Evolutionary conservation across 2,797 vertebrate species (phyloP).

Genomic region (Xyrichtys novacula): DNA sequence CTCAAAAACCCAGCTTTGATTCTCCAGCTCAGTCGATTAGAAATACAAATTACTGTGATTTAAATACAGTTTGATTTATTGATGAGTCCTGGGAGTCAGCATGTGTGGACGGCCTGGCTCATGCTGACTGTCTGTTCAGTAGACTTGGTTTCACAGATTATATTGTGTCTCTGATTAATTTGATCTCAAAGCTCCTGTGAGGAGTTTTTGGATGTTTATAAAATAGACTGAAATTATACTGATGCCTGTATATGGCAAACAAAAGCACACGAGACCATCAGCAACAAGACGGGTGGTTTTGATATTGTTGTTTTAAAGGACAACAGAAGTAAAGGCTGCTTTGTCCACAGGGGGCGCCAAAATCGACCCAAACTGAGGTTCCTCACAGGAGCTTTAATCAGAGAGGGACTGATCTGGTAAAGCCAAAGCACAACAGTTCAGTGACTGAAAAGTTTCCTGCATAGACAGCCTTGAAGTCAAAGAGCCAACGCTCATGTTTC

Average conservation of each 20-base stretch:
- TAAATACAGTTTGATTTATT: not conserved
- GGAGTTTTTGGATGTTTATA: too few relatives aligned
- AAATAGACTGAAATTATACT: too few relatives aligned
- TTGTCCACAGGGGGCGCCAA: too few relatives aligned
- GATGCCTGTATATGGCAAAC: too few relatives aligned
- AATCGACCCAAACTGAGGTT: too few relatives aligned
- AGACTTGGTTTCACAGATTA: not conserved
- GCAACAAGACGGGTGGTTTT: too few relatives aligned
- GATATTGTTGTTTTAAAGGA: too few relatives aligned
- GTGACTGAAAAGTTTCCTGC: constrained; percentile 3
- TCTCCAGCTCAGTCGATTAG: constrained; percentile 1
- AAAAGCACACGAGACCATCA: too few relatives aligned
- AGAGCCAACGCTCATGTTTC: constrained; percentile 22
- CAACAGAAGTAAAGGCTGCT: too few relatives aligned
- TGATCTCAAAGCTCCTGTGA: too few relatives aligned
- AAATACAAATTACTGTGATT: constrained; percentile 4
- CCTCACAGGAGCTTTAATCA: constrained; percentile 22
- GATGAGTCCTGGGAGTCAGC: not conserved
- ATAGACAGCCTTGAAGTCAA: constrained; percentile 26
- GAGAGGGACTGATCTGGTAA: constrained; percentile 6
- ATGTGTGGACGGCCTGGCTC: constrained; percentile 3
- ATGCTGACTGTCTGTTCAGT: not conserved
- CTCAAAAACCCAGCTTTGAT: constrained; percentile 30
- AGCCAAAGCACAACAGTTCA: constrained; percentile 17
- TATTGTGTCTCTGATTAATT: not conserved